These are phyloP conservation scores for Drosophila aldrichi DNA, from an alignment of 2,888 invertebrate species.

Conservation along the genomic window DNA sequence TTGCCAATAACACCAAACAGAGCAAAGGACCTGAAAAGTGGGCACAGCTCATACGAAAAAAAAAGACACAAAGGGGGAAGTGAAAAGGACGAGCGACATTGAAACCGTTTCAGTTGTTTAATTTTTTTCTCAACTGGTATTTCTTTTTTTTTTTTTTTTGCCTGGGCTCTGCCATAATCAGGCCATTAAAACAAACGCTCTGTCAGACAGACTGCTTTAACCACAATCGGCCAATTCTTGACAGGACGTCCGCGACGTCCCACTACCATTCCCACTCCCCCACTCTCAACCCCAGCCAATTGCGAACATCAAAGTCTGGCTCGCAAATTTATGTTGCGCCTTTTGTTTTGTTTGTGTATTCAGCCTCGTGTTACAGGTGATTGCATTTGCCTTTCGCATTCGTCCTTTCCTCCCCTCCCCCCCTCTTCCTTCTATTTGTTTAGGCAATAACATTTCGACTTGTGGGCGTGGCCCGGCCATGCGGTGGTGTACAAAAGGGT, in stretches of 20 bases:
- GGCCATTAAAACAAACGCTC: conserved; percentile 64
- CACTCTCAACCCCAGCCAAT: conserved; percentile 38
- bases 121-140: conserved; percentile 36
- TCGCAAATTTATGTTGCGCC: conserved; percentile 55
- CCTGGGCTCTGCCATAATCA: conserved; percentile 59
- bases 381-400: conserved; percentile 62
- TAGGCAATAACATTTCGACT: conserved; percentile 68
- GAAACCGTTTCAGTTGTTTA: conserved; percentile 63
- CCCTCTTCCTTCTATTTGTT: conserved; percentile 64
- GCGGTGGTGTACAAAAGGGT: not conserved
- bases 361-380: conserved; percentile 78
- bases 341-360: conserved; percentile 68
- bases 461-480: conserved; percentile 16
- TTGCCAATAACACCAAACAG: conserved; percentile 60
- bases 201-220: conserved; percentile 33
- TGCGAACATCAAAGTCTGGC: conserved; percentile 74
- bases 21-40: conserved; percentile 42
- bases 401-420: not conserved
- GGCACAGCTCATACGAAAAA: not conserved
- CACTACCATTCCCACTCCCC: too few relatives aligned
- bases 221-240: conserved; percentile 30
- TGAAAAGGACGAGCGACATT: conserved; percentile 25
- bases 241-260: conserved; percentile 46
- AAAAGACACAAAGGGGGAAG: not conserved
- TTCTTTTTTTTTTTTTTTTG: too few relatives aligned